Conservation (phyloP, 2,113 vertebrate genomes). For the Pedetes capensis region DNA sequence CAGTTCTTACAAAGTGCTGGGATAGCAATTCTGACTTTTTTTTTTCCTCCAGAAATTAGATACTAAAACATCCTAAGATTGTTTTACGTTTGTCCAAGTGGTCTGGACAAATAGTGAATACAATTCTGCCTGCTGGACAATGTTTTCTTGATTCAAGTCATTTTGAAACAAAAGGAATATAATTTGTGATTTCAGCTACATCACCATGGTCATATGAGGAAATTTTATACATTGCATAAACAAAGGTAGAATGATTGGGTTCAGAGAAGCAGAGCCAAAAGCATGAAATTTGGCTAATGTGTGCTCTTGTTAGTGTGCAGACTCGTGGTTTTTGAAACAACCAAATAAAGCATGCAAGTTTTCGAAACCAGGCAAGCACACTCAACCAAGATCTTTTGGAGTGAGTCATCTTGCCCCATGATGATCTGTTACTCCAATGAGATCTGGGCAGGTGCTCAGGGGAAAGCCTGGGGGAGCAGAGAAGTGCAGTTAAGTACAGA, state of each 20-base stretch:
- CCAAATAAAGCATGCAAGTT: not conserved
- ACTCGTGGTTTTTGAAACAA: conserved; percentile 3
- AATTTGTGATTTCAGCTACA: conserved; percentile 31
- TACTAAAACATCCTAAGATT: not conserved
- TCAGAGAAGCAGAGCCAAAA: not conserved
- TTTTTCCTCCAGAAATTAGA: not conserved
- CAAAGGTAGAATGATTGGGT: not conserved
- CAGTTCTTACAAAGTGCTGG: not conserved
- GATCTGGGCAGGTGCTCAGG: not conserved
- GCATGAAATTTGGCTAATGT: not conserved
- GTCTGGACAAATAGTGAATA: not conserved
- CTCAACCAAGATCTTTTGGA: not conserved
- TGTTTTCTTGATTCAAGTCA: conserved; percentile 22
- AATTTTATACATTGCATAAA: conserved; percentile 18
- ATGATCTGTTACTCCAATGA: not conserved
- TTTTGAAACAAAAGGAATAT: conserved; percentile 28
- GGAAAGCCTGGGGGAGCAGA: not conserved
- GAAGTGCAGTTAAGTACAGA: not conserved
- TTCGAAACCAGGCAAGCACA: not conserved
- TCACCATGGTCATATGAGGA: not conserved
- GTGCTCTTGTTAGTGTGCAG: not conserved
- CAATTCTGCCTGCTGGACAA: not conserved
- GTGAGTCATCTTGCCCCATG: not conserved
- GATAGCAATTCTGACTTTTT: not conserved
- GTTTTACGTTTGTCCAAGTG: conserved; percentile 1